Base-by-base conservation (phyloP, 2,888 invertebrate species). In the Monochamus alternatus region DNA sequence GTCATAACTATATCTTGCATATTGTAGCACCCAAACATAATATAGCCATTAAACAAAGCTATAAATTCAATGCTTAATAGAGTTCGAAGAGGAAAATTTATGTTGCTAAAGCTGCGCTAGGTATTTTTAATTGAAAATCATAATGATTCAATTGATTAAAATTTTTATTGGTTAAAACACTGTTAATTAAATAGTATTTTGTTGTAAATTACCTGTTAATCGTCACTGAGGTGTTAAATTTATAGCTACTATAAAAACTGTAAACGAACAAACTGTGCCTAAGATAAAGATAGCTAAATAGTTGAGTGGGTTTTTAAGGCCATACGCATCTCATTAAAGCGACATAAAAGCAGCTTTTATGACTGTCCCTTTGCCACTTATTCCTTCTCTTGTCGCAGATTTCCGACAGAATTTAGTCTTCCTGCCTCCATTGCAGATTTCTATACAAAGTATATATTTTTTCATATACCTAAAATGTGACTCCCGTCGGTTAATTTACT, bases 1-100 rank as follows among this genome's bases (percentile, higher is more conserved):
- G 43, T 30, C 38, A 59, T 68, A 68, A 68, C 68, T 68, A 68
- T 68, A 68, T 68, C 68, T 68, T 68, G 58, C 14, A 43, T 68
- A 68, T 68, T 68, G 68, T 68, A 68, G 58, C 58, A 44, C 68
- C 59, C 55, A 38, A 44, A 52, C 43, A 68, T 68, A 68, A 68
- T 68, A 68, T 55, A 68, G 68, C 44, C 68, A 68, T 68, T 58
- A 68, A 68, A 58, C 38, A 55, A 55, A 59, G 68, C 22, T 14
- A 30, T 68, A 68, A 68, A 55, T 68, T 43, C 43, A 59, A 14
- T 68, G 68, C 68, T 30, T 58, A 68, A 68, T 59, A 52, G 58
- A 68, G 38, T 43, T n/a, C 30, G 12, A 68, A 32, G 38, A 59
- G 68, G 31, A 68, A 68, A 32, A 43, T 55, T 38, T 68, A 59